phyloP scores from a whole-genome alignment of 2,888 invertebrate genomes.

The Lagria hirta region DNA sequence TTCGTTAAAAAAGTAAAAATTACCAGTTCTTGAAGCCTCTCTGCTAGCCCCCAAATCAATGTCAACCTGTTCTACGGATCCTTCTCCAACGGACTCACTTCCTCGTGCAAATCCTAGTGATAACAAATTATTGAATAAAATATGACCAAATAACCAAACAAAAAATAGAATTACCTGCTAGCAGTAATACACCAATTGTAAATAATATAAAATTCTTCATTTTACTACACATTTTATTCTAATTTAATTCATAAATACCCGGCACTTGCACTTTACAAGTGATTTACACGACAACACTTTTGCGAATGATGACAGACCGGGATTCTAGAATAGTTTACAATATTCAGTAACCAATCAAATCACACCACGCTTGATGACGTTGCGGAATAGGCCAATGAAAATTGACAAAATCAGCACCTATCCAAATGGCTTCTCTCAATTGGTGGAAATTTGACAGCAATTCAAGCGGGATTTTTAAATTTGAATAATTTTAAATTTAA shows the following conservation, averaged over 20 bases:
- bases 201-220: conserved; percentile 48
- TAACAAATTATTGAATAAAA: conserved; percentile 12
- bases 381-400: conserved; percentile 33
- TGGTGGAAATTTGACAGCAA: conserved; percentile 37
- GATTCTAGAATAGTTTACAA: conserved; percentile 24
- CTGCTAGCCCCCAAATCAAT: conserved; percentile 80
- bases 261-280: conserved; percentile 10
- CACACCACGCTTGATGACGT: conserved; percentile 45
- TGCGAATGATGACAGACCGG: conserved; percentile 24
- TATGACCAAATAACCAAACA: conserved; percentile 8
- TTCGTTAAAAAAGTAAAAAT: conserved; percentile 37
- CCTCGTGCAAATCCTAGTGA: conserved; percentile 55
- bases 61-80: conserved; percentile 66
- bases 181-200: conserved; percentile 40
- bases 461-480: too few relatives aligned
- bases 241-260: conserved; percentile 26
- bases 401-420: conserved; percentile 30
- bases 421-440: conserved; percentile 49
- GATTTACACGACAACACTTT: conserved; percentile 6
- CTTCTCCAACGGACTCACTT: conserved; percentile 54
- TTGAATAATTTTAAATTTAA: too few relatives aligned
- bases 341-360: conserved; percentile 39
- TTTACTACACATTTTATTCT: conserved; percentile 26
- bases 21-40: conserved; percentile 88
- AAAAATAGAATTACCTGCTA: conserved; percentile 42